Conservation (phyloP, 1,140 invertebrate species). For the Drosophila obscura region DNA sequence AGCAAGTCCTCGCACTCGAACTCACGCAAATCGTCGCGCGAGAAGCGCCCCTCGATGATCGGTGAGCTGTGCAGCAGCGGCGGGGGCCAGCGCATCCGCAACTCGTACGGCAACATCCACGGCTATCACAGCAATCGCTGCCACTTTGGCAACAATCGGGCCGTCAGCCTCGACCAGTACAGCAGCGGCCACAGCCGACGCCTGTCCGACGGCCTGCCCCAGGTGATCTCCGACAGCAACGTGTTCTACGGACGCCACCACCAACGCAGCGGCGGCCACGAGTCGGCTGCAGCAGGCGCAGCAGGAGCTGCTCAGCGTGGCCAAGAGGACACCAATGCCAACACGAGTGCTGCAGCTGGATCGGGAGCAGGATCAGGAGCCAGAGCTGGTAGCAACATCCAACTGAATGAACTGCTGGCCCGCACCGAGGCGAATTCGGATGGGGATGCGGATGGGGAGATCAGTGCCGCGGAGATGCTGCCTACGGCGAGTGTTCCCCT, state of each 20-base stretch:
- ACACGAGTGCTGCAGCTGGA: conserved; percentile 42
- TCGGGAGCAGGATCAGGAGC: conserved; percentile 2
- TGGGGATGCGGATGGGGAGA: conserved; percentile 12
- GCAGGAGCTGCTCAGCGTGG: conserved; percentile 4
- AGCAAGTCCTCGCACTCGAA: conserved; percentile 79
- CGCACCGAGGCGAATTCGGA: conserved; percentile 36
- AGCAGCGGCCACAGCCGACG: conserved; percentile 79
- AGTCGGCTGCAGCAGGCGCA: not conserved
- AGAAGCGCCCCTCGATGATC: conserved; percentile 83
- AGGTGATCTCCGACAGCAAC: conserved; percentile 83
- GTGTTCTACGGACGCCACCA: conserved; percentile 81
- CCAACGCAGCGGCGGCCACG: conserved; percentile 48
- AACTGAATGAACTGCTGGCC: conserved; percentile 42
- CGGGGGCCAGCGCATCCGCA: conserved; percentile 78
- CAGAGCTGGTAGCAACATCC: conserved; percentile 12
- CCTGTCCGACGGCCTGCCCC: conserved; percentile 79
- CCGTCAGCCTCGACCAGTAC: conserved; percentile 83
- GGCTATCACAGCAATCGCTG: conserved; percentile 80
- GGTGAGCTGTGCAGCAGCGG: conserved; percentile 83
- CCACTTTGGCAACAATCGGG: conserved; percentile 82
- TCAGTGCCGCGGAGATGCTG: conserved; percentile 1
- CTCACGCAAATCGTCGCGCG: conserved; percentile 79
- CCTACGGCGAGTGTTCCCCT: not conserved
- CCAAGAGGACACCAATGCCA: conserved; percentile 74
- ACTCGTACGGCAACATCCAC: conserved; percentile 83